Evolutionary conservation across 2,113 vertebrate species (phyloP), one percentile per base, ranked within the genome.

Genomic region (Callospermophilus lateralis): DNA sequence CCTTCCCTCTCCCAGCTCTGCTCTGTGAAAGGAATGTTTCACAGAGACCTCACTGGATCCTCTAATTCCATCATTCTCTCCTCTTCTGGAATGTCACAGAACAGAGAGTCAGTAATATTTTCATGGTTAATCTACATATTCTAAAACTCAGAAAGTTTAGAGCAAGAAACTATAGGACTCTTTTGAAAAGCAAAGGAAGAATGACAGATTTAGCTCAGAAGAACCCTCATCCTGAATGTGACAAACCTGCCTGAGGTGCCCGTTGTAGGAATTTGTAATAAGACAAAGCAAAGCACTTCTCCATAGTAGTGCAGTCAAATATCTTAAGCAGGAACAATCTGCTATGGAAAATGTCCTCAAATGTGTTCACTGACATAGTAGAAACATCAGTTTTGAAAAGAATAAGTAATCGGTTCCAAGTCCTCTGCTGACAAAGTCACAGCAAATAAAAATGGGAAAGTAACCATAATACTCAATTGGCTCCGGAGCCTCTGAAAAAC

Each of bases 241-340:
- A 87, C 84, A 83, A 96, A 51, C n/a, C 34, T 94, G 73, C 68
- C 86, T n/a, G 30, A 74, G 61, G 83, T 72, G 16, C 37, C 55
- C 58, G 84, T 58, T 76, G 13, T 34, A 95, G 85, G 86, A 96
- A 95, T 95, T 89, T 92, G 73, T 77, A 83, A 70, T 37, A 84
- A 94, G 78, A 78, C 42, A 91, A 93, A 94, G 63, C 58, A 93
- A 92, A 93, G 74, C 77, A 32, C 53, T 51, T 48, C 85, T 89
- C 87, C 94, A 63, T 45, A 70, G 70, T 28, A 24, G 65, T 37
- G 13, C 39, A 65, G 78, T 86, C 19, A 77, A 72, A 39, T 70
- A 70, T 70, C 95, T 95, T 53, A 91, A 53, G 83, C 83, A 61
- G n/a, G 58, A 70, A 80, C 45, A 91, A 26, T 61, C 68, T 67